Percentiles rank a stretch among this genome's conserved stretches.
Evolutionary conservation across 2,888 invertebrate genomes (phyloP).

Genomic region (Bombyx huttoni): DNA sequence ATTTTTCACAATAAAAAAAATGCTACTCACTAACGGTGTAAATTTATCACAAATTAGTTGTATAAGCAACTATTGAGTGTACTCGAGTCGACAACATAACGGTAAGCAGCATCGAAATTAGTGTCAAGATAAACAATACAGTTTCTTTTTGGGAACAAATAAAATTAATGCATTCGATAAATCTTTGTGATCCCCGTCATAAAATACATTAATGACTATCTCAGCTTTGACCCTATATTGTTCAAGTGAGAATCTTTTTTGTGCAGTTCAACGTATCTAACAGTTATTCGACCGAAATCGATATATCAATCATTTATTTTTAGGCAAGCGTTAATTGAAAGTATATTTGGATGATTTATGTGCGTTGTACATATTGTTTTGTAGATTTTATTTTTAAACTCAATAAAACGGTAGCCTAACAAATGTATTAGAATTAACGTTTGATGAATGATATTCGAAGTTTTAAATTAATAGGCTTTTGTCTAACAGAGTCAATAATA

Average conservation of each 20-base stretch:
- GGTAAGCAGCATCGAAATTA: slow-evolving; percentile 16
- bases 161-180: slow-evolving; percentile 16
- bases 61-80: slow-evolving; percentile 13
- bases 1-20: not conserved
- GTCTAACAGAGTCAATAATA: not conserved
- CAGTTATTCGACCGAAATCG: slow-evolving; percentile 24
- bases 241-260: not conserved
- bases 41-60: slow-evolving; percentile 4
- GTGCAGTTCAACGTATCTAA: slow-evolving; percentile 16
- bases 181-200: slow-evolving; percentile 8
- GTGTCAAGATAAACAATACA: slow-evolving; percentile 19
- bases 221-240: not conserved
- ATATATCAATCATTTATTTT: slow-evolving; percentile 25
- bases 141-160: slow-evolving; percentile 10
- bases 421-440: not conserved
- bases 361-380: slow-evolving; percentile 14
- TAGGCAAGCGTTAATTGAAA: slow-evolving; percentile 1
- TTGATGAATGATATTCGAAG: not conserved
- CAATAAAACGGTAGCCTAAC: not conserved
- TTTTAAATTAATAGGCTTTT: not conserved
- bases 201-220: slow-evolving; percentile 6
- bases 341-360: not conserved
- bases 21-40: slow-evolving; percentile 13
- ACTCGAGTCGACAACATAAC: slow-evolving; percentile 18
- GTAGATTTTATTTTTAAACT: slow-evolving; percentile 1